phyloP scores from a whole-genome alignment of 2,797 vertebrate genomes.

The Pangasius sanitwongsei region DNA sequence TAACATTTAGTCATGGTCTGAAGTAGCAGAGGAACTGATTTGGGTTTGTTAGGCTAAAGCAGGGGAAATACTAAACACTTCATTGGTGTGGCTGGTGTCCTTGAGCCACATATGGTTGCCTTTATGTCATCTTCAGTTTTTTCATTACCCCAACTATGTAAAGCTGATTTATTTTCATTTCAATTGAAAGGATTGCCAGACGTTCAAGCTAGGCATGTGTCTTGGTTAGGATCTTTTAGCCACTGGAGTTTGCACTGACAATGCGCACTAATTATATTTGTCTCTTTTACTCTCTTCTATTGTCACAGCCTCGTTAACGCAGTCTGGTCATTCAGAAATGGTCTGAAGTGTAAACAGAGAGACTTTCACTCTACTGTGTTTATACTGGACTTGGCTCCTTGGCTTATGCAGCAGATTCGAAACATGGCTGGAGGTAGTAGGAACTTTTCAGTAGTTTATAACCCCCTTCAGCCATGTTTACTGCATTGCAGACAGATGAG shows the following conservation, averaged over 20 bases:
- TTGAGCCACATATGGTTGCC: neutral
- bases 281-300: neutral
- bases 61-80: neutral
- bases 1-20: neutral
- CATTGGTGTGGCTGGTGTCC: neutral
- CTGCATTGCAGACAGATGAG: conserved; percentile 34
- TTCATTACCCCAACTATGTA: neutral
- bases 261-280: neutral
- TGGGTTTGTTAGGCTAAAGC: neutral
- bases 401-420: neutral
- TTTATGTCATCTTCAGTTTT: neutral
- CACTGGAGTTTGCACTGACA: neutral
- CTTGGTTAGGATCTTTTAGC: neutral
- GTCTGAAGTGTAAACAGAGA: conserved; percentile 22
- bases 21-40: neutral
- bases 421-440: conserved; percentile 20
- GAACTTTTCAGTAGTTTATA: conserved; percentile 32
- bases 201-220: neutral
- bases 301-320: neutral
- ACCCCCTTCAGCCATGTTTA: conserved; percentile 35
- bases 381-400: conserved; percentile 13
- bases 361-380: conserved; percentile 28
- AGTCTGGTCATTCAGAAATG: conserved; percentile 22
- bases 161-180: neutral
- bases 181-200: neutral